phyloP scores from a whole-genome alignment of 2,888 invertebrate species.

The Lochmaea capreae region DNA sequence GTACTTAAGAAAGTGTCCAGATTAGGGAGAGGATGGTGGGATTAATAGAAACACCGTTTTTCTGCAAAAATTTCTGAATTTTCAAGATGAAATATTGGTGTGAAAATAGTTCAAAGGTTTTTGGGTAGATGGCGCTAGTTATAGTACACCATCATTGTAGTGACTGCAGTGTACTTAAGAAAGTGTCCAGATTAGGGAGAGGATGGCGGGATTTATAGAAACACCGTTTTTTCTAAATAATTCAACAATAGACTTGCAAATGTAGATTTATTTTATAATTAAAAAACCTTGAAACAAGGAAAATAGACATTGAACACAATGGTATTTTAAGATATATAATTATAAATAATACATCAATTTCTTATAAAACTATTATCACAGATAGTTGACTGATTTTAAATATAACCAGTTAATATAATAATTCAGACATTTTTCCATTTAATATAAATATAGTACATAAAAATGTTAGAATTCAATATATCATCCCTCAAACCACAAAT shows the following conservation, averaged over 20 bases:
- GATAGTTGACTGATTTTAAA: slow-evolving; percentile 31
- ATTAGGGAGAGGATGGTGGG: too few relatives aligned
- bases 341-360: slow-evolving; percentile 33
- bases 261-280: slow-evolving; percentile 14
- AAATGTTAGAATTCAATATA: slow-evolving; percentile 33
- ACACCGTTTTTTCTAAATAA: too few relatives aligned
- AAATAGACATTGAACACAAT: slow-evolving; percentile 23
- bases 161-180: too few relatives aligned
- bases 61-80: too few relatives aligned
- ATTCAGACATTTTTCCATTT: slow-evolving; percentile 31
- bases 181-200: too few relatives aligned
- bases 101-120: too few relatives aligned
- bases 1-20: too few relatives aligned
- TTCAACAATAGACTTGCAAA: background rate
- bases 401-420: slow-evolving; percentile 28
- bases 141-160: too few relatives aligned
- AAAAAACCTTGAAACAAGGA: slow-evolving; percentile 19
- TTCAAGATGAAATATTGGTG: too few relatives aligned
- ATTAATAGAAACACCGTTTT: too few relatives aligned
- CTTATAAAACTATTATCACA: slow-evolving; percentile 31
- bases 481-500: slow-evolving; percentile 23
- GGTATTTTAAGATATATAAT: slow-evolving; percentile 22
- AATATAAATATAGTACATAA: slow-evolving; percentile 33
- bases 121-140: too few relatives aligned
- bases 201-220: too few relatives aligned